Percentiles rank a stretch among this genome's conserved stretches.
phyloP scores from a whole-genome alignment of 2,888 invertebrate species.

The Caenorhabditis macrosperma region DNA sequence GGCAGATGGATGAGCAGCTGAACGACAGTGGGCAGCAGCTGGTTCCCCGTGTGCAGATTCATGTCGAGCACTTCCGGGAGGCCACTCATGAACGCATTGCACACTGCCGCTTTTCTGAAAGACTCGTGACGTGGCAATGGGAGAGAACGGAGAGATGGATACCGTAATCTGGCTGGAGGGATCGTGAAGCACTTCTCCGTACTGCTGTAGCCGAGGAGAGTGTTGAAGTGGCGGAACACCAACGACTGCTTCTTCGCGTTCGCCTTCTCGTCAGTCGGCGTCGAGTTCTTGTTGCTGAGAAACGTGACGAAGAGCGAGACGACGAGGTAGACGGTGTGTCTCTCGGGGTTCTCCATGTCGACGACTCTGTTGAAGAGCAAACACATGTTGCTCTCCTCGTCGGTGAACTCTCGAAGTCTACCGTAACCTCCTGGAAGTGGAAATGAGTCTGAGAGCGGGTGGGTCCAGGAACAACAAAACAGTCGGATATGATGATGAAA shows the following conservation, averaged over 20 bases:
- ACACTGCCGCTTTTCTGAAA: slow-evolving; percentile 90
- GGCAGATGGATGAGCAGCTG: slow-evolving; percentile 89
- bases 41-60: slow-evolving; percentile 90
- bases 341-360: slow-evolving; percentile 94
- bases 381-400: slow-evolving; percentile 88
- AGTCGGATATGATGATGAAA: background rate
- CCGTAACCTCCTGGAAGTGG: slow-evolving; percentile 81
- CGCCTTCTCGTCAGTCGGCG: slow-evolving; percentile 77
- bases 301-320: slow-evolving; percentile 93
- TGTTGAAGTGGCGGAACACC: slow-evolving; percentile 92
- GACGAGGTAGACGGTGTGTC: slow-evolving; percentile 93
- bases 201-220: slow-evolving; percentile 93
- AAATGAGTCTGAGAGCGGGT: background rate
- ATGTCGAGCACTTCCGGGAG: slow-evolving; percentile 92
- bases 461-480: background rate
- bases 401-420: slow-evolving; percentile 89
- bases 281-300: slow-evolving; percentile 70
- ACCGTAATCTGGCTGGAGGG: slow-evolving; percentile 90
- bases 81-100: slow-evolving; percentile 95
- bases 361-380: slow-evolving; percentile 90
- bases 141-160: background rate
- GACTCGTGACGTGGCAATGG: background rate
- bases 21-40: slow-evolving; percentile 90
- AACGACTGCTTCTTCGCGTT: slow-evolving; percentile 85
- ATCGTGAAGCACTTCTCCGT: slow-evolving; percentile 92